A percentile compares a stretch with the other conserved stretches of the same genome.
These are phyloP conservation scores for Brevipalpus yothersi DNA, from an alignment of 1,140 invertebrate species.

Conservation along the genomic window DNA sequence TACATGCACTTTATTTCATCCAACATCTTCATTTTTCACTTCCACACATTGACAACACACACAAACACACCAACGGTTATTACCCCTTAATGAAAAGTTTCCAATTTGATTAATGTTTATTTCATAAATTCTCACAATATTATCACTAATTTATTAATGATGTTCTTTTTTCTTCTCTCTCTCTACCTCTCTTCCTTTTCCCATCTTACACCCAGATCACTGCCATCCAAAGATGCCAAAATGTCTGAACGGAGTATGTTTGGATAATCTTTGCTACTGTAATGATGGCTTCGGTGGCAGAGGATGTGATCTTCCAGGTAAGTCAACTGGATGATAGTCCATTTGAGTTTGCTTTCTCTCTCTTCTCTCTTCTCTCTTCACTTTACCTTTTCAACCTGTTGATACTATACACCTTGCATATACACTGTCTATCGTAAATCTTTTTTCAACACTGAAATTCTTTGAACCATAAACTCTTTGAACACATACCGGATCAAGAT, in stretches of 20 bases:
- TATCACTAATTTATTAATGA: background rate
- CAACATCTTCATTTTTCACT: too few species aligned
- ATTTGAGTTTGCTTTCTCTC: background rate
- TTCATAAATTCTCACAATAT: background rate
- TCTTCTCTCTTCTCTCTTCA: background rate
- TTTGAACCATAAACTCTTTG: too few species aligned
- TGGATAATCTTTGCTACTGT: conserved; percentile 77
- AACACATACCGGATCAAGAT: too few species aligned
- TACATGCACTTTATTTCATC: too few species aligned
- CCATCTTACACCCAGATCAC: conserved; percentile 35
- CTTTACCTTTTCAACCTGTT: background rate
- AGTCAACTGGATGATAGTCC: conserved; percentile 15
- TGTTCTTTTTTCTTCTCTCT: conserved; percentile 5
- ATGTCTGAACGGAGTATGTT: conserved; percentile 74
- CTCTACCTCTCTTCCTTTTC: background rate
- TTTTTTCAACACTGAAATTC: too few species aligned
- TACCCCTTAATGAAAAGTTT: background rate
- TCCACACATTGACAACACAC: too few species aligned
- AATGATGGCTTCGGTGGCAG: conserved; percentile 82
- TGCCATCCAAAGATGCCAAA: conserved; percentile 37
- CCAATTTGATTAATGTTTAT: background rate
- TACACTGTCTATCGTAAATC: too few species aligned
- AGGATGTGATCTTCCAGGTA: conserved; percentile 74
- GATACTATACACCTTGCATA: too few species aligned
- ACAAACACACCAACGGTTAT: too few species aligned